Conservation (phyloP, 2,888 invertebrate genomes). For the Catocala nupta region DNA sequence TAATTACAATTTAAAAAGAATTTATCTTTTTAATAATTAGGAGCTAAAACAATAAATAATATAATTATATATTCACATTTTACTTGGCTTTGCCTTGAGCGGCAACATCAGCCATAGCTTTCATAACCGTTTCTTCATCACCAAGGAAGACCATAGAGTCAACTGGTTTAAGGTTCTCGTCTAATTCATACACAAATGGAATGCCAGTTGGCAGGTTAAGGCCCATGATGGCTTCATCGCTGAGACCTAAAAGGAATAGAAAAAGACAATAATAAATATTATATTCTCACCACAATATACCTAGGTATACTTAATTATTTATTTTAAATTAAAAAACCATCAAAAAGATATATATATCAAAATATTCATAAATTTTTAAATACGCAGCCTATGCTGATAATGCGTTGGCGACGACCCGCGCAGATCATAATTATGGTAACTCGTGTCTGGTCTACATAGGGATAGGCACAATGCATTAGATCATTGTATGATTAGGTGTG, state of each 20-base stretch:
- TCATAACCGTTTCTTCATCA: slow-evolving; percentile 92
- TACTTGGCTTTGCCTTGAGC: slow-evolving; percentile 92
- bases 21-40: slow-evolving; percentile 18
- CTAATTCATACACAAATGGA: slow-evolving; percentile 92
- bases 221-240: slow-evolving; percentile 91
- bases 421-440: no score
- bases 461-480: no score
- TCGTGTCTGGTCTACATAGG: no score
- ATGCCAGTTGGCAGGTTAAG: slow-evolving; percentile 93
- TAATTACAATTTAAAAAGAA: not conserved
- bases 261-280: slow-evolving; percentile 1
- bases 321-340: no score
- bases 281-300: no score
- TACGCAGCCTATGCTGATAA: no score
- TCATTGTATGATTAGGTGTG: no score
- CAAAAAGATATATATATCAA: no score
- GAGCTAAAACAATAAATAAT: slow-evolving; percentile 32
- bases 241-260: slow-evolving; percentile 82
- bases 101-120: slow-evolving; percentile 93
- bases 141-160: slow-evolving; percentile 92
- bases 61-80: slow-evolving; percentile 28
- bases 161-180: slow-evolving; percentile 90
- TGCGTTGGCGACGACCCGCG: no score
- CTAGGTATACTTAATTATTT: no score
- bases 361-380: no score